Conservation (phyloP, 2,888 invertebrate species). For the Acleris holmiana region DNA sequence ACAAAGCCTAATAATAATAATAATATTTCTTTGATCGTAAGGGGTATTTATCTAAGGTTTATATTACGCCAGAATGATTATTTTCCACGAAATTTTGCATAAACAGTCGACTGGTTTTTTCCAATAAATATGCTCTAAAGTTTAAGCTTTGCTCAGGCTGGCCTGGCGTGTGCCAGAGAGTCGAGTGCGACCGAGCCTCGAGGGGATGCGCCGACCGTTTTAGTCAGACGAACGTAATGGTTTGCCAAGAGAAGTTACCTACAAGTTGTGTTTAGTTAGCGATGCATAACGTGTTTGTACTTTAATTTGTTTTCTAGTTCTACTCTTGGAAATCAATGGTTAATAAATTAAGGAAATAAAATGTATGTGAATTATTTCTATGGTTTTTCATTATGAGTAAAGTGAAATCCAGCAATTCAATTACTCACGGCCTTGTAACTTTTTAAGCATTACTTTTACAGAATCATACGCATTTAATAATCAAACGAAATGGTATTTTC, state of each 20-base stretch:
- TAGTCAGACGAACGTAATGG: constrained; percentile 78
- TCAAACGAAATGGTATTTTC: too few species aligned
- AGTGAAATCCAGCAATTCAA: too few species aligned
- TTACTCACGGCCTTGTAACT: too few species aligned
- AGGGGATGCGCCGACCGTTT: constrained; percentile 80
- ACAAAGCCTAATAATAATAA: too few species aligned
- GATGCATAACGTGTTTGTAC: constrained; percentile 85
- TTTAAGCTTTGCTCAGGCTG: constrained; percentile 16
- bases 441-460: too few species aligned
- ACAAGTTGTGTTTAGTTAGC: constrained; percentile 83
- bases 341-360: constrained; percentile 85
- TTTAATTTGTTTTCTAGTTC: constrained; percentile 85
- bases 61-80: too few species aligned
- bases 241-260: constrained; percentile 85
- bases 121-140: not conserved
- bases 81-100: not conserved
- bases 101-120: not conserved
- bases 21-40: too few species aligned
- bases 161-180: constrained; percentile 27
- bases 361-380: constrained; percentile 79
- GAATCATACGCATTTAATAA: too few species aligned
- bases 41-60: too few species aligned
- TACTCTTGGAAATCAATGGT: constrained; percentile 85
- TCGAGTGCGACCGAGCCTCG: constrained; percentile 53
- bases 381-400: constrained; percentile 45